phyloP scores from a whole-genome alignment of 2,888 invertebrate species.

The Pterobdella sp. region DNA sequence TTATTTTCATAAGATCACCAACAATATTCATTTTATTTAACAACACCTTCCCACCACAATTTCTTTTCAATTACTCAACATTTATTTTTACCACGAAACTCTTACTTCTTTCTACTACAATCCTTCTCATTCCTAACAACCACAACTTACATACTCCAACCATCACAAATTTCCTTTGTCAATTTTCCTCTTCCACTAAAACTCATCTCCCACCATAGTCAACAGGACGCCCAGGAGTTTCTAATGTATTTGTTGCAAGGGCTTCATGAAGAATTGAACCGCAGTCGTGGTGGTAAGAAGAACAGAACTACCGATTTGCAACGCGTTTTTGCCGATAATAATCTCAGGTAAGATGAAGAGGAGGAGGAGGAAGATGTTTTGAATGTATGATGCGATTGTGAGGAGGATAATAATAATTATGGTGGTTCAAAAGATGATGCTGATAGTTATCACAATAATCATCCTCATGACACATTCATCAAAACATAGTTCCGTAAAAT shows the following conservation, averaged over 20 bases:
- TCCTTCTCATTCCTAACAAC: not conserved
- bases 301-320: not conserved
- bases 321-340: not conserved
- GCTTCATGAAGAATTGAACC: slow-evolving; percentile 74
- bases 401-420: not conserved
- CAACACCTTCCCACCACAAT: not conserved
- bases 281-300: slow-evolving; percentile 41
- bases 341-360: not conserved
- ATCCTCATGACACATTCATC: not conserved
- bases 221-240: slow-evolving; percentile 83
- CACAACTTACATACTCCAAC: not conserved
- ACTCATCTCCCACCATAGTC: slow-evolving; percentile 39
- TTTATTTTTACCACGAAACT: not conserved
- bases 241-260: slow-evolving; percentile 78
- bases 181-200: not conserved
- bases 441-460: not conserved
- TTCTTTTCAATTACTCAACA: not conserved
- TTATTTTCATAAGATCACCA: not conserved
- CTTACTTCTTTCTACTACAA: not conserved
- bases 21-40: not conserved
- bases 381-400: not conserved
- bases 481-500: too few relatives aligned
- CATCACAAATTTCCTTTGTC: not conserved
- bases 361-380: not conserved
- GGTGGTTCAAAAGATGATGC: not conserved